Percentiles rank a stretch among this genome's conserved stretches.
phyloP scores from a whole-genome alignment of 2,797 vertebrate genomes.

The Rhinatrema bivittatum region DNA sequence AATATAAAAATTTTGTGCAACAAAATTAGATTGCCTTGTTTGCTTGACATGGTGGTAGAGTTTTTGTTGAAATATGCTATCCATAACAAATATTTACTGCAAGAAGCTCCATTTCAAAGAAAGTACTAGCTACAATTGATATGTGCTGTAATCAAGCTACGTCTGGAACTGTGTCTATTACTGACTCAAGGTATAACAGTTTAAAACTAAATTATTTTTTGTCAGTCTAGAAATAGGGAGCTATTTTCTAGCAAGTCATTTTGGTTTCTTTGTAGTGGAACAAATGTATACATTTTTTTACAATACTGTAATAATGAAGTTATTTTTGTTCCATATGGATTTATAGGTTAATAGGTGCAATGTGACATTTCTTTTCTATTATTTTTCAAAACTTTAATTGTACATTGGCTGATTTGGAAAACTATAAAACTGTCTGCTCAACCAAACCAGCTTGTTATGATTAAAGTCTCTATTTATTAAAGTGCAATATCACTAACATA shows the following conservation, averaged over 20 bases:
- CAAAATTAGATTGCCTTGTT: slow-evolving; percentile 3
- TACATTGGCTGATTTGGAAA: too few species aligned
- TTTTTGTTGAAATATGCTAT: slow-evolving; percentile 4
- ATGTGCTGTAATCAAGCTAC: background rate
- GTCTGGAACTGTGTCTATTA: background rate
- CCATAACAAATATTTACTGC: background rate
- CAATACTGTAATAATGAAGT: too few species aligned
- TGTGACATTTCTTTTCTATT: too few species aligned
- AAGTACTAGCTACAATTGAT: background rate
- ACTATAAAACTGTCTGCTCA: too few species aligned
- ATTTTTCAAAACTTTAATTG: too few species aligned
- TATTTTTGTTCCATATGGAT: too few species aligned
- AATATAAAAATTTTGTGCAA: slow-evolving; percentile 2
- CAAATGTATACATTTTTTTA: too few species aligned
- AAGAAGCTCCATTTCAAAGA: slow-evolving; percentile 1
- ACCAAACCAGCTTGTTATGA: too few species aligned
- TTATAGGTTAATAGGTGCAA: too few species aligned
- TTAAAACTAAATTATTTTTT: background rate
- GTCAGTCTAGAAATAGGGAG: background rate
- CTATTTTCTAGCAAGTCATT: background rate
- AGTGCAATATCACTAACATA: too few species aligned
- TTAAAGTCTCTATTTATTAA: too few species aligned
- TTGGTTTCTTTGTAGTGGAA: too few species aligned
- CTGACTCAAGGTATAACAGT: background rate
- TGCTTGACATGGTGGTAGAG: background rate